These are phyloP conservation scores for Osmerus eperlanus DNA, from an alignment of 2,113 vertebrate species.

Conservation along the genomic window DNA sequence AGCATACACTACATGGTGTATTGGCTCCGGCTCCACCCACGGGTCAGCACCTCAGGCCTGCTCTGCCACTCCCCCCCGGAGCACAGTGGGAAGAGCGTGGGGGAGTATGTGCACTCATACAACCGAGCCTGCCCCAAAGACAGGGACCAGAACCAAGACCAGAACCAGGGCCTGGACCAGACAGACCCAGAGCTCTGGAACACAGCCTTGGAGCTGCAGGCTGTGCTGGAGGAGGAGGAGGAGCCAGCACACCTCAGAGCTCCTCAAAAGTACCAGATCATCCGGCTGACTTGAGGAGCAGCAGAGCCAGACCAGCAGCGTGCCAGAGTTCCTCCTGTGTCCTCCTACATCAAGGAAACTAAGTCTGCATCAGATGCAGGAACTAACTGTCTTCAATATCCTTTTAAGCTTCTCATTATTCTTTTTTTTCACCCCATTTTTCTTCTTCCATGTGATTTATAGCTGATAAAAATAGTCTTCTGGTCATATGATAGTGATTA, in stretches of 20 bases:
- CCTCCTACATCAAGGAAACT: constrained; percentile 13
- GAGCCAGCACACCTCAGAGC: constrained; percentile 54
- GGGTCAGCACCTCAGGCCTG: constrained; percentile 57
- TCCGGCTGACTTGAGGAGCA: constrained; percentile 48
- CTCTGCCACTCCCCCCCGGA: constrained; percentile 57
- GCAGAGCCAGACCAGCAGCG: constrained; percentile 6
- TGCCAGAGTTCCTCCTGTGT: no score
- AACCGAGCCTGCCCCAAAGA: constrained; percentile 62
- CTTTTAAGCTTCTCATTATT: constrained; percentile 10
- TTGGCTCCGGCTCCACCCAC: constrained; percentile 61
- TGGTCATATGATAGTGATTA: constrained; percentile 22
- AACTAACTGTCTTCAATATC: constrained; percentile 20
- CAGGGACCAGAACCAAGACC: constrained; percentile 30
- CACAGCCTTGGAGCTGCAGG: constrained; percentile 51
- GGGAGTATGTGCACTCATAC: constrained; percentile 57
- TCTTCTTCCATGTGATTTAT: constrained; percentile 1
- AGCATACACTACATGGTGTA: constrained; percentile 72
- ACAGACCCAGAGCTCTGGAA: constrained; percentile 50
- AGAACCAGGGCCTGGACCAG: constrained; percentile 20
- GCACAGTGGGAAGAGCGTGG: constrained; percentile 47
- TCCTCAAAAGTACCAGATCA: constrained; percentile 57
- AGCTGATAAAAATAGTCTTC: background rate
- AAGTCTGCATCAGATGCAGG: constrained; percentile 59
- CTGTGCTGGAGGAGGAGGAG: constrained; percentile 57
- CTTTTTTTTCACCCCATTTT: constrained; percentile 8